Conservation (phyloP, 1,140 invertebrate genomes). For the Gryon sp. region DNA sequence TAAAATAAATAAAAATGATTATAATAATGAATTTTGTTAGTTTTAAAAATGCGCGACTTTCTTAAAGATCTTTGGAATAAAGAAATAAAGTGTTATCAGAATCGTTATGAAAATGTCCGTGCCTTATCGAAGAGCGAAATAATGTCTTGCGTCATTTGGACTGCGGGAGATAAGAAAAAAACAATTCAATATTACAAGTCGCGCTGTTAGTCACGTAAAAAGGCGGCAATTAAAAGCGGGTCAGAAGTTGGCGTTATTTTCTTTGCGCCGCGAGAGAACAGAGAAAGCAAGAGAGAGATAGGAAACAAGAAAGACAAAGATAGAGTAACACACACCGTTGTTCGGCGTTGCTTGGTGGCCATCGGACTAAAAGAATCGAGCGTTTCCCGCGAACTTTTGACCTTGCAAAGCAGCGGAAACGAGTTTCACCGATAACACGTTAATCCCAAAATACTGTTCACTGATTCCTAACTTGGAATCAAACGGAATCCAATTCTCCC, state of each 20-base stretch:
- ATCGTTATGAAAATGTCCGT: slow-evolving; percentile 37
- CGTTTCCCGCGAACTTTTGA: slow-evolving; percentile 28
- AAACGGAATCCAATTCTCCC: no score
- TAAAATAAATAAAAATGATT: no score
- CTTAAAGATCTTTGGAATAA: background rate
- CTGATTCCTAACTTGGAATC: no score
- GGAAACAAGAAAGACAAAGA: no score
- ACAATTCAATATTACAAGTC: slow-evolving; percentile 13
- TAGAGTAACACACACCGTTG: no score
- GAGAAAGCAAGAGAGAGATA: no score
- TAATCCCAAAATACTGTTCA: background rate
- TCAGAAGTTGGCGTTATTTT: slow-evolving; percentile 25
- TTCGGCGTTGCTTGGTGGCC: background rate
- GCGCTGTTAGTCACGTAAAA: slow-evolving; percentile 27
- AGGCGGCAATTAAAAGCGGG: slow-evolving; percentile 37
- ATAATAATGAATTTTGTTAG: no score
- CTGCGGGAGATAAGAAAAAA: slow-evolving; percentile 36
- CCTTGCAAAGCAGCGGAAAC: slow-evolving; percentile 3
- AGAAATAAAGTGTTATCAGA: slow-evolving; percentile 24
- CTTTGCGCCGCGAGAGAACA: no score
- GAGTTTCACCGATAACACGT: background rate
- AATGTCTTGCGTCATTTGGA: slow-evolving; percentile 43
- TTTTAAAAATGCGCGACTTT: background rate
- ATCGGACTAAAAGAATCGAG: background rate
- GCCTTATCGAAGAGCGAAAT: slow-evolving; percentile 25